Evolutionary conservation across 2,888 invertebrate species (phyloP), one percentile per base, ranked within the genome.

Genomic region (Euphydryas editha): DNA sequence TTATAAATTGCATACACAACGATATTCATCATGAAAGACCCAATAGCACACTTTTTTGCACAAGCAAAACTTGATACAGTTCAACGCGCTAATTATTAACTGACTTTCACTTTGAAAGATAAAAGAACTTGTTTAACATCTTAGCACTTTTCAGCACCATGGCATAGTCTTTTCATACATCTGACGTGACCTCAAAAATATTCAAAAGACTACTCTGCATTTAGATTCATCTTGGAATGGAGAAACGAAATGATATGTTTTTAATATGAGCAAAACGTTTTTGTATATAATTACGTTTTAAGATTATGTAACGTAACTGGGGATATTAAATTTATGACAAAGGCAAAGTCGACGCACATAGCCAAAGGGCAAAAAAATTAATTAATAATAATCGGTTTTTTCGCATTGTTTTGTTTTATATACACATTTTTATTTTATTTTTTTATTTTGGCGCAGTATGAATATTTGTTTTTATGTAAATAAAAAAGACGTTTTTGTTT

Each of bases 11-110:
- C 62, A 63, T 57, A 58, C 57, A 58, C 49, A 36, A 39, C 57
- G 57, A 63, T 64, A 64, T 59, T 21, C 79, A 78, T 77, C 78
- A 73, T 78, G 77, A 77, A 81, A 84, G 85, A 88, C 86, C 87
- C 81, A 84, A 83, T 87, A 82, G 81, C 88, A 86, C 80, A 83
- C 83, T 79, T 91, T 90, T 86, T 87, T 82, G 75, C 81, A 81
- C 76, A 80, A 78, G 75, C 82, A 80, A 81, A 77, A 80, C 81
- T 81, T 84, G 87, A 81, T 89, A 90, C 87, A 85, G 83, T 86
- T 90, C 86, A 81, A 82, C 84, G 78, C 75, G 76, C 82, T 76
- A 86, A 85, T 86, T 79, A 80, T 84, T 79, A 77, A 73, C 74
- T 72, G 76, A 85, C 92, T 90, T 91, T 92, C 92, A 82, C 92